These are phyloP conservation scores for Drosophila cognata DNA, from an alignment of 2,888 invertebrate genomes.

Conservation along the genomic window DNA sequence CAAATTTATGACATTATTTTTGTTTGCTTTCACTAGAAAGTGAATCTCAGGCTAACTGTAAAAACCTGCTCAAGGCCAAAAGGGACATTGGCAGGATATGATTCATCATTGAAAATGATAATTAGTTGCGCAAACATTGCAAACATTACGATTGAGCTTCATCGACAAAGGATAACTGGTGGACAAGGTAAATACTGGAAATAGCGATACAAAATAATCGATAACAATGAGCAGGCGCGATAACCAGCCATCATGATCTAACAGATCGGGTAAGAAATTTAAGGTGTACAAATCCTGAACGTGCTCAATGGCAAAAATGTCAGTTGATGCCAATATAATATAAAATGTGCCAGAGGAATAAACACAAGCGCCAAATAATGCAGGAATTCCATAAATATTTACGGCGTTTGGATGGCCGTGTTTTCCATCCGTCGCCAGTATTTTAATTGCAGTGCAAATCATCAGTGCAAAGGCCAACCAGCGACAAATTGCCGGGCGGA, in stretches of 20 bases:
- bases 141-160: conserved; percentile 64
- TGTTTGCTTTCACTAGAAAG: conserved; percentile 65
- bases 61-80: conserved; percentile 50
- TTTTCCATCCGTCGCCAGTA: conserved; percentile 87
- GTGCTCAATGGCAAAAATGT: conserved; percentile 92
- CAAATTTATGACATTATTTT: conserved; percentile 82
- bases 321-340: conserved; percentile 94
- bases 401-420: conserved; percentile 90
- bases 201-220: conserved; percentile 95
- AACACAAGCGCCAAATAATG: conserved; percentile 96
- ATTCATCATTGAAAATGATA: conserved; percentile 84
- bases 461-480: conserved; percentile 91
- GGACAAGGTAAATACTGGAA: conserved; percentile 97
- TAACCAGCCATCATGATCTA: conserved; percentile 86
- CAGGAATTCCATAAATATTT: conserved; percentile 91
- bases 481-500: background rate
- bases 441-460: conserved; percentile 91
- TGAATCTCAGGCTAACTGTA: conserved; percentile 67
- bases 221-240: conserved; percentile 87
- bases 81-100: conserved; percentile 34
- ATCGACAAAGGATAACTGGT: conserved; percentile 92
- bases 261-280: conserved; percentile 91
- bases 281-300: conserved; percentile 96
- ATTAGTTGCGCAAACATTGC: conserved; percentile 81
- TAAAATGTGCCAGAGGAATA: conserved; percentile 98